phyloP scores from a whole-genome alignment of 1,140 invertebrate genomes.

The Drosophila tropicalis region DNA sequence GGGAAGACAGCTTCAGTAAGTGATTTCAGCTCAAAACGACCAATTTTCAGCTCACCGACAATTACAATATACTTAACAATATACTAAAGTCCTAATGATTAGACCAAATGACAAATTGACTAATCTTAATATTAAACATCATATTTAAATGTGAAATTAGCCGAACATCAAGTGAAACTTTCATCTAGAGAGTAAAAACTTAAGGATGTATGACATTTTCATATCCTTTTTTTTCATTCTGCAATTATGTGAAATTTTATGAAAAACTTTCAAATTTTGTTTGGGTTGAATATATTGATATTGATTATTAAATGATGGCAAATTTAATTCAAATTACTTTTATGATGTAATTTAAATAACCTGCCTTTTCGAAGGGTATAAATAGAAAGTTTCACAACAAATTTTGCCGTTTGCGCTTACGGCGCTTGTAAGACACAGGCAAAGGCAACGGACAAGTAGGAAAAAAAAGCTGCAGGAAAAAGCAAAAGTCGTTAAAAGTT shows the following conservation, averaged over 20 bases:
- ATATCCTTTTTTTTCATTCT: no score
- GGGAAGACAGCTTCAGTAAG: slow-evolving; percentile 32
- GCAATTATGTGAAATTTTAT: no score
- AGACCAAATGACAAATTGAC: background rate
- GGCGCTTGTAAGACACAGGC: slow-evolving; percentile 18
- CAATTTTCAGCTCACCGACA: slow-evolving; percentile 4
- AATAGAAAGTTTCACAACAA: slow-evolving; percentile 72
- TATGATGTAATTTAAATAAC: slow-evolving; percentile 23
- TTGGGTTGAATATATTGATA: no score
- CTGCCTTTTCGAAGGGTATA: slow-evolving; percentile 38
- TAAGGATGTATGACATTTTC: no score
- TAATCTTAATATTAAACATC: no score
- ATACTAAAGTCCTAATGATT: background rate
- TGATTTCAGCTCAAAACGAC: background rate
- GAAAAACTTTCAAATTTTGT: no score
- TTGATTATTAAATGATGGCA: no score
- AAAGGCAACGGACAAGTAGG: background rate
- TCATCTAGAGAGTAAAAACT: no score
- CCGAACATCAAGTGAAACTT: no score
- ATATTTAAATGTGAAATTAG: no score
- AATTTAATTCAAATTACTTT: background rate
- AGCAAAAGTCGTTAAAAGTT: slow-evolving; percentile 83
- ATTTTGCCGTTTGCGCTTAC: slow-evolving; percentile 27
- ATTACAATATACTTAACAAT: slow-evolving; percentile 5
- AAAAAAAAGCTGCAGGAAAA: slow-evolving; percentile 45